These are phyloP conservation scores for Neosilurus mollespiculum DNA, from an alignment of 2,797 vertebrate species.

Conservation along the genomic window DNA sequence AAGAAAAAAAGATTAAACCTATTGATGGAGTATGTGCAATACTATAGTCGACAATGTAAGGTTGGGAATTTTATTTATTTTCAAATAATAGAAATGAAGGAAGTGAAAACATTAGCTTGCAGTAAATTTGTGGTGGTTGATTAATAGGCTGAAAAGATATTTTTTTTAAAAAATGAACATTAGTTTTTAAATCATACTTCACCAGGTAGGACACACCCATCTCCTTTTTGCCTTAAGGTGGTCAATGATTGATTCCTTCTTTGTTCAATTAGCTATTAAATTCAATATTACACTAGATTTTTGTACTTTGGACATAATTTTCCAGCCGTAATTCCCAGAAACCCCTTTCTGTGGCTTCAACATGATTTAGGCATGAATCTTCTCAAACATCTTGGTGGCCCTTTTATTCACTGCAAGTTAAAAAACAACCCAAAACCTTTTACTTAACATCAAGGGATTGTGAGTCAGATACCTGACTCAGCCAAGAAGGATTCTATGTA, in stretches of 20 bases:
- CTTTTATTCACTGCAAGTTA: not conserved
- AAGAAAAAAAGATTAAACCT: not conserved
- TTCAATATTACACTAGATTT: not conserved
- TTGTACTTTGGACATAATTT: slow-evolving; percentile 4
- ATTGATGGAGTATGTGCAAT: too few relatives aligned
- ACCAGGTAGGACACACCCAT: not conserved
- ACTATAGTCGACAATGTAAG: not conserved
- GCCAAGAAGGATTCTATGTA: not conserved
- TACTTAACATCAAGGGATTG: not conserved
- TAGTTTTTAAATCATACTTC: not conserved
- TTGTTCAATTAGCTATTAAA: slow-evolving; percentile 13
- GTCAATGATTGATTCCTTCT: not conserved
- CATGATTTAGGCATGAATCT: not conserved
- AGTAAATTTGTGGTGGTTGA: not conserved
- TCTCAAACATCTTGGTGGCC: not conserved
- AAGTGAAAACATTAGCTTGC: not conserved
- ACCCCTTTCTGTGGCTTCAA: not conserved
- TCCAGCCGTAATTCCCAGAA: not conserved
- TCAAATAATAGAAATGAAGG: not conserved
- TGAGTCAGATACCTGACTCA: not conserved
- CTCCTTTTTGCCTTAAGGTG: not conserved
- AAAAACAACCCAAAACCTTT: slow-evolving; percentile 5
- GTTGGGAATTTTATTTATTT: not conserved
- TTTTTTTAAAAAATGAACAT: not conserved
- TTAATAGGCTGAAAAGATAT: not conserved